Evolutionary conservation across 2,797 vertebrate genomes (phyloP).

Genomic region (Cottoperca gobio): DNA sequence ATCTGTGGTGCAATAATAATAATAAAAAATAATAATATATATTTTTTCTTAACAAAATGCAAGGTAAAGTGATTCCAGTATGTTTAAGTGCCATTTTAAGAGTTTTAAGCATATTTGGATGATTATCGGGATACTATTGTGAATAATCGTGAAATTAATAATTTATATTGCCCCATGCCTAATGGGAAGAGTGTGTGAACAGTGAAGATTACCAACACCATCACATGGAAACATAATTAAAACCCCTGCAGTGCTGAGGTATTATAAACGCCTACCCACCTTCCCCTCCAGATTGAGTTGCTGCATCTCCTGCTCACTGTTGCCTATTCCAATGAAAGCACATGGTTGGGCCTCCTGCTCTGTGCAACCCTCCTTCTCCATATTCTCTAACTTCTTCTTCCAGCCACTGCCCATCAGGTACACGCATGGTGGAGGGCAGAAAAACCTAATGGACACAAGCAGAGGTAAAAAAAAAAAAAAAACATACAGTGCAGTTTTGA

Average conservation of each 20-base stretch:
- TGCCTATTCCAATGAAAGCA: constrained; percentile 98
- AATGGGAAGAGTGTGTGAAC: not conserved
- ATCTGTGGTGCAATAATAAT: no score
- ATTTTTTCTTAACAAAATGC: no score
- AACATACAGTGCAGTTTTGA: not conserved
- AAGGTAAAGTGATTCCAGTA: no score
- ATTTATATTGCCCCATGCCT: no score
- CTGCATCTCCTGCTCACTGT: constrained; percentile 99
- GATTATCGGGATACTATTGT: no score
- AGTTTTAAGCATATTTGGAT: no score
- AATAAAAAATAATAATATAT: no score
- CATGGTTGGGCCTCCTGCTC: constrained; percentile 98
- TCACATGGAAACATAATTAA: not conserved
- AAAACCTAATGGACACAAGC: constrained; percentile 86
- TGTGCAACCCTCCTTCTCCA: constrained; percentile 95
- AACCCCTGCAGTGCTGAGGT: not conserved
- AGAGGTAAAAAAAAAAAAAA: not conserved
- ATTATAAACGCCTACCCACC: constrained; percentile 77
- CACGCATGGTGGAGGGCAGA: constrained; percentile 97
- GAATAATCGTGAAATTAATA: no score
- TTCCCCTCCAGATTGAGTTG: constrained; percentile 98
- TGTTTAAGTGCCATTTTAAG: no score
- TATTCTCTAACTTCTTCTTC: constrained; percentile 98
- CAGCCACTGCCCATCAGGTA: constrained; percentile 98
- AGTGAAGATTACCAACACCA: not conserved